Evolutionary conservation across 2,888 invertebrate species (phyloP), one percentile per base, ranked within the genome.

Genomic region (Tetragonula carbonaria): DNA sequence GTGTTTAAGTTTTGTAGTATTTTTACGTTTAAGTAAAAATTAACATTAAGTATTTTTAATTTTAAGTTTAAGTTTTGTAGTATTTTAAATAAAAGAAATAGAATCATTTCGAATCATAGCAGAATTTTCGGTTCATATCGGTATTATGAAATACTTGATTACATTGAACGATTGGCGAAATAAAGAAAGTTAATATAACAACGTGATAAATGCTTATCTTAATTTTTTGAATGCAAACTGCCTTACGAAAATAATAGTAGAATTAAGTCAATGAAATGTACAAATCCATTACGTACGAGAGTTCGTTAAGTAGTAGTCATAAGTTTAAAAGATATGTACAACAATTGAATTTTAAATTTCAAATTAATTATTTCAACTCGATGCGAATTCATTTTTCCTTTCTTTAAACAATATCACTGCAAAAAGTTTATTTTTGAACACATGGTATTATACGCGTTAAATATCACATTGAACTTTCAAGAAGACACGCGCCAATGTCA

Each of bases 241-340:
- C 55, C 63, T 55, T 28, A 62, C 55, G 68, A 33, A 70, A 75
- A n/a, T 33, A 14, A 50, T 18, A 16, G 50, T 66, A 83, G 68
- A n/a, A 50, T 78, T 78, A 70, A 28, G 45, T 66, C 55, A 78
- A 23, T 66, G 66, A 73, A 59, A 74, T 70, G 16, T 18, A 68
- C 45, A 33, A 4, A 16, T 16, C 8, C 1, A 62, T 8, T 28
- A 57, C 4, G 2, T 28, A 65, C 45, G 8, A 45, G 8, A 45
- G 45, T 45, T 45, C 8, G 45, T 8, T 45, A 11, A 45, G 1
- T 45, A 45, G 45, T 45, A 45, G 45, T 74, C 5, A 16, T 28
- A 23, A 18, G 21, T 55, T 18, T 23, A 18, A 65, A 16, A 50
- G 16, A 51, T 67, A 18, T 8, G 71, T 62, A 18, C 14, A 50